These are phyloP conservation scores for Gila robusta DNA, from an alignment of 2,797 vertebrate genomes.

Conservation along the genomic window DNA sequence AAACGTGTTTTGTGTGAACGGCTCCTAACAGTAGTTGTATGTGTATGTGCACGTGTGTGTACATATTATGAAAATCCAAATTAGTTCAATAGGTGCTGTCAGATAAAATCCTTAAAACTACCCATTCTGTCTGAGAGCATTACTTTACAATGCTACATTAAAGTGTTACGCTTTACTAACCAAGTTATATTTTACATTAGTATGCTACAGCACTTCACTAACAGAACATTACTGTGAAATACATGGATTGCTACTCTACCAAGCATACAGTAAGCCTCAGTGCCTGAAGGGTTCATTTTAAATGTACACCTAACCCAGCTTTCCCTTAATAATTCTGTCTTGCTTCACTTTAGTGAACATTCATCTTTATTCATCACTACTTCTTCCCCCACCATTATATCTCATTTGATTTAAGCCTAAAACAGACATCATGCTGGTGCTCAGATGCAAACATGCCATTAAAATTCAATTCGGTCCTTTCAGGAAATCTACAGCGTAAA, in stretches of 20 bases:
- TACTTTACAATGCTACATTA: slow-evolving; percentile 11
- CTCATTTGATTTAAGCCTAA: slow-evolving; percentile 32
- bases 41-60: background rate
- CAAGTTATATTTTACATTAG: slow-evolving; percentile 16
- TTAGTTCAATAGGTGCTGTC: background rate
- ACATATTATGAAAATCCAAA: background rate
- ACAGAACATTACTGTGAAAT: slow-evolving; percentile 22
- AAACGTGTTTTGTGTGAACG: background rate
- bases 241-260: slow-evolving; percentile 4
- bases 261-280: slow-evolving; percentile 19
- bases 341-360: slow-evolving; percentile 11
- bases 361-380: slow-evolving; percentile 40
- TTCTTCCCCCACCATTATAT: background rate
- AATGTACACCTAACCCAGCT: slow-evolving; percentile 25
- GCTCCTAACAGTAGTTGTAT: background rate
- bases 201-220: slow-evolving; percentile 34
- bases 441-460: slow-evolving; percentile 18
- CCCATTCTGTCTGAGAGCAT: slow-evolving; percentile 4
- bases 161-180: slow-evolving; percentile 30
- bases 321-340: slow-evolving; percentile 33
- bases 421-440: slow-evolving; percentile 44
- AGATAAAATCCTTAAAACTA: slow-evolving; percentile 4
- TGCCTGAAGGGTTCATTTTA: slow-evolving; percentile 23
- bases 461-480: slow-evolving; percentile 49
- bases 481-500: slow-evolving; percentile 49